Conservation (phyloP, 2,888 invertebrate genomes). For the Nephrotoma guestfalica region DNA sequence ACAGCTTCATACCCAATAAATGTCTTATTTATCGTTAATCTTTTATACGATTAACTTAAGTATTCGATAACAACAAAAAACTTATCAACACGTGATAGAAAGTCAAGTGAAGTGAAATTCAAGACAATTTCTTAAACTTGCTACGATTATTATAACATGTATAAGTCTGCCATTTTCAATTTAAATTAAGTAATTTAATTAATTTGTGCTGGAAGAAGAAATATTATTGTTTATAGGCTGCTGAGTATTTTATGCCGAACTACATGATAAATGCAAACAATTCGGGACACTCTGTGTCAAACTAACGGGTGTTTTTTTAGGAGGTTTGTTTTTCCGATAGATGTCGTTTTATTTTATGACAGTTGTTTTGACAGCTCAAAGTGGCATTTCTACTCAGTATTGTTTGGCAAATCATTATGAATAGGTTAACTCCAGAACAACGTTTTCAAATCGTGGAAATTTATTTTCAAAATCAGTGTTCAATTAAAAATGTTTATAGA, state of each 20-base stretch:
- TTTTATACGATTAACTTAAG: background rate
- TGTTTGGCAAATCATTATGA: no score
- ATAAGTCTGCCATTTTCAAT: background rate
- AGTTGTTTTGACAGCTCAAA: no score
- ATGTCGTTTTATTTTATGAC: no score
- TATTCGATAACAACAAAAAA: background rate
- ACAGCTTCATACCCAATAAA: background rate
- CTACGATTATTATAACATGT: background rate
- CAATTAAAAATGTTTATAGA: no score
- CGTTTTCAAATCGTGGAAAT: no score
- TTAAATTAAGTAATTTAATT: background rate
- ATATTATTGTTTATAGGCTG: background rate
- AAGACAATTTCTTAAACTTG: background rate
- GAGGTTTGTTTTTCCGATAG: no score
- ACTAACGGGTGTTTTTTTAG: no score
- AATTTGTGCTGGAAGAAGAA: background rate
- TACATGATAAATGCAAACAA: background rate
- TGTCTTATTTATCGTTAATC: background rate
- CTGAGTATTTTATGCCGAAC: background rate
- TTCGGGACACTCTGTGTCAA: background rate
- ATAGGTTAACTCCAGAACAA: no score
- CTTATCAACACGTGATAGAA: background rate
- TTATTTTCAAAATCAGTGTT: no score
- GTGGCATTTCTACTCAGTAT: no score
- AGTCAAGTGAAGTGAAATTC: background rate